Conservation (phyloP, 2,797 vertebrate genomes). For the Spinus pinus region DNA sequence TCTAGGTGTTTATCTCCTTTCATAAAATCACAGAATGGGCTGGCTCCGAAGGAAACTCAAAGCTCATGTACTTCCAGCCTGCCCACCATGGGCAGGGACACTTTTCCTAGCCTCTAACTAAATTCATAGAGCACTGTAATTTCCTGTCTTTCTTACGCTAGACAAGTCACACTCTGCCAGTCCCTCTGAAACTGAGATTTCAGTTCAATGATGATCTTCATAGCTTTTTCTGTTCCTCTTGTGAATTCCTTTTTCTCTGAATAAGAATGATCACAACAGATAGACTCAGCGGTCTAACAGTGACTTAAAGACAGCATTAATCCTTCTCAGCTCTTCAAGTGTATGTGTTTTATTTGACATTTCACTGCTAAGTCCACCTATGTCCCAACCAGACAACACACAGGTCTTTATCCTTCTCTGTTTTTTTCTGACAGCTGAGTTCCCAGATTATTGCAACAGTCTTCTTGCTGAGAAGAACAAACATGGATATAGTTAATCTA, state of each 20-base stretch:
- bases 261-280: background rate
- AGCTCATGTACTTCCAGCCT: background rate
- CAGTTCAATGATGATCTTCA: background rate
- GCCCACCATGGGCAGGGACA: rapidly evolving
- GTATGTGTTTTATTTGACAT: background rate
- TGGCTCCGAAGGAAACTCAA: background rate
- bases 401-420: background rate
- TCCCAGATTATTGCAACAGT: background rate
- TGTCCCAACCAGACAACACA: background rate
- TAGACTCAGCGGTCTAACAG: background rate
- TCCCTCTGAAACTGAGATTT: background rate
- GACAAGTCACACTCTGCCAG: background rate
- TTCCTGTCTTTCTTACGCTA: background rate
- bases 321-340: background rate
- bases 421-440: background rate
- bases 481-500: background rate
- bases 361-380: background rate
- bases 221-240: background rate
- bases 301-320: background rate
- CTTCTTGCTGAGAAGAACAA: background rate
- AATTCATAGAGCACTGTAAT: background rate
- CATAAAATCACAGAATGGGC: background rate
- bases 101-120: background rate
- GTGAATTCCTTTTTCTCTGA: background rate
- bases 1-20: background rate